Conservation (phyloP, 1,140 invertebrate genomes). For the Rhopalosiphum padi region DNA sequence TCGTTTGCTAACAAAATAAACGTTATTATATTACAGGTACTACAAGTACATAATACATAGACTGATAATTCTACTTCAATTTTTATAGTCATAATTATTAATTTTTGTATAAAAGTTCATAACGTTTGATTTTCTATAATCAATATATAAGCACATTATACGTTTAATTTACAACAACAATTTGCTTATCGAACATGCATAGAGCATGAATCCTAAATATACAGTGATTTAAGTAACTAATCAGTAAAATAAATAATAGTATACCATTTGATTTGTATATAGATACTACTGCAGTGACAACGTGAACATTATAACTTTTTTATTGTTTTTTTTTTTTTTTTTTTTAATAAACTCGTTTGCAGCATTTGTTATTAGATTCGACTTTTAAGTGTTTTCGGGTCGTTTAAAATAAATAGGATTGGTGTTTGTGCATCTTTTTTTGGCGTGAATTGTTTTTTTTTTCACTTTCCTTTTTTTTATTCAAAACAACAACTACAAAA, state of each 20-base stretch:
- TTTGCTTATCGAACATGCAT: not conserved
- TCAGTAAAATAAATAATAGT: not conserved
- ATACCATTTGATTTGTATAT: not conserved
- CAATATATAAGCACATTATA: not conserved
- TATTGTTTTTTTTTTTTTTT: not conserved
- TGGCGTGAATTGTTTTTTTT: constrained; percentile 16
- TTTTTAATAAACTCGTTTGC: constrained; percentile 8
- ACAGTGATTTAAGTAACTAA: not conserved
- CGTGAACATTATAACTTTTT: not conserved
- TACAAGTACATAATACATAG: not conserved
- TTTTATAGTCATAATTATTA: not conserved
- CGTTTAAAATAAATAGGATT: constrained; percentile 4
- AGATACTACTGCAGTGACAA: not conserved
- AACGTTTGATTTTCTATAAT: not conserved
- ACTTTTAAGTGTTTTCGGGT: not conserved
- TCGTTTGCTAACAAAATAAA: not conserved
- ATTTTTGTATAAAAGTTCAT: not conserved
- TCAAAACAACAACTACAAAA: not conserved
- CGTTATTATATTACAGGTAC: not conserved
- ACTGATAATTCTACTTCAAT: not conserved
- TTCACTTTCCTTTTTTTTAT: not conserved
- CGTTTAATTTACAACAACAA: not conserved
- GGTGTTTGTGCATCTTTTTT: constrained; percentile 19
- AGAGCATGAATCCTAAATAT: not conserved
- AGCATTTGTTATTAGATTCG: not conserved